Evolutionary conservation across 2,888 invertebrate genomes (phyloP), one percentile per base, ranked within the genome.

Genomic region (Cataglyphis livida): DNA sequence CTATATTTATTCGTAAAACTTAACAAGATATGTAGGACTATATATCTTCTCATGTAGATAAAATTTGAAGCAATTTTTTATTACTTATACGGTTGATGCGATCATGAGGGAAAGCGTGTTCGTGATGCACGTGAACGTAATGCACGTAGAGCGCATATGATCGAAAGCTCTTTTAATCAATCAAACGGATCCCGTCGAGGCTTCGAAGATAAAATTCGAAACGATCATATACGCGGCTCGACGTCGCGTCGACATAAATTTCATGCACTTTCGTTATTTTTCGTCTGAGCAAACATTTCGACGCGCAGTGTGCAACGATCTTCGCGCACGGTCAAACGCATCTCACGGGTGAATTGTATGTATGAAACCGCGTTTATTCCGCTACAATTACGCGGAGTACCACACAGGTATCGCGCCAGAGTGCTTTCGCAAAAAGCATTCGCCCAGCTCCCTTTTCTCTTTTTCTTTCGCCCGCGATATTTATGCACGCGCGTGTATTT

Each of bases 331-430:
- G 54, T 35, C 81, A 57, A 73, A 65, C 76, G 75, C 81, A 65
- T 65, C 81, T 64, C 54, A n/a, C 75, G 76, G 51, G 38, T 75
- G 65, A 32, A 76, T 76, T 66, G 66, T 54, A 75, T 28, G 57
- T 81, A 64, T 28, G 76, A 38, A 66, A 59, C 32, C 59, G 51
- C 84, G 73, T 85, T 81, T 84, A 84, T 85, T 81, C 73, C 59
- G 81, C 51, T 62, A 71, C 84, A 85, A 84, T 85, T 84, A 84
- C 81, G 75, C 73, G 62, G 51, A 66, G 64, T 74, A 64, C 44
- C 35, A 70, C 28, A 57, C 57, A 70, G 71, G 44, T 79, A 79
- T 61, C 71, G 25, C 44, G 59, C 35, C 48, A 71, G 25, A 71
- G 59, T 79, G 59, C 59, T 61, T 59, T 70, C 59, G 78, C 70